Base-by-base conservation (phyloP, 2,888 invertebrate species). In the Carabus problematicus region DNA sequence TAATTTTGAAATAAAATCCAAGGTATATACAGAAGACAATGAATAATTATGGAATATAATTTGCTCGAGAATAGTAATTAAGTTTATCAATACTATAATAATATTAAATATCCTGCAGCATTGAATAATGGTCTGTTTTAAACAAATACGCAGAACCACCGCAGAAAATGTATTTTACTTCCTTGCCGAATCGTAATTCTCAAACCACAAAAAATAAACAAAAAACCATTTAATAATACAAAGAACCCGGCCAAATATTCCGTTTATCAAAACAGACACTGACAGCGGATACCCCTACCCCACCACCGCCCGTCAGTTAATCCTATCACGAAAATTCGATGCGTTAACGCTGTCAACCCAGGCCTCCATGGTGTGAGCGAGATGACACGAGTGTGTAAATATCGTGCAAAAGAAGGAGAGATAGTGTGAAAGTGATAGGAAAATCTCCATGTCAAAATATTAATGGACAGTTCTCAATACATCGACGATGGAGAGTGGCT, bases 371-470 rank as follows among this genome's bases (percentile, higher is more conserved):
- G n/a, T 6, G 6, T 14, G 43, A 64, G n/a, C 55, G 39, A 64
- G 56, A 64, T 45, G 19, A 45, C 58, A 40, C 16, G 39, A 59
- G 14, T 14, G 18, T 9, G 18, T 52, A 11, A 19, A 11, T 8
- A 29, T 14, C 52, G 16, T 40, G 47, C 12, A 52, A 16, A 18
- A n/a, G 7, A 43, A 7, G 11, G 16, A 40, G 40, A 63, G 29
- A 18, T 29, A 40, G 56, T 39, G 40, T 39, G 19, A 29, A 52
- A 52, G 9, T 12, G 56, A 8, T 56, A 29, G 18, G 40, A 64
- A 61, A 60, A 68, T 68, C 59, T 68, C 67, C 67, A 68, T 68
- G 67, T 68, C 67, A 68, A 68, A 68, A 68, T 68, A 68, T 68
- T 68, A 68, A 68, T 68, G 59, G 67, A 68, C 67, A 68, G 67